A percentile compares a stretch with the other conserved stretches of the same genome.
These are phyloP conservation scores for Spea bombifrons DNA, from an alignment of 2,113 vertebrate species.

Conservation along the genomic window DNA sequence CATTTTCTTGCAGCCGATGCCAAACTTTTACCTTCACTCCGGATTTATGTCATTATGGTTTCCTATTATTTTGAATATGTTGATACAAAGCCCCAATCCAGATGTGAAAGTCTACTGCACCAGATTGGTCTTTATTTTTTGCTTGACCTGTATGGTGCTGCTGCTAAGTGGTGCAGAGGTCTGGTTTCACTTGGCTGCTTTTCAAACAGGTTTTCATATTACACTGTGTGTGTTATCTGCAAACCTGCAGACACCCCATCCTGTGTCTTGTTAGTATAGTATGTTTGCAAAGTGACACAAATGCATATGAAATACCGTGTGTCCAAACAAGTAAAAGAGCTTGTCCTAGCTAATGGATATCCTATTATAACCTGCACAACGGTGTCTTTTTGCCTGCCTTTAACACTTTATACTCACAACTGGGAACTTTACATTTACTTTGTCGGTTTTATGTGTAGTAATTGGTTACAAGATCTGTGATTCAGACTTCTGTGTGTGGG, in stretches of 20 bases:
- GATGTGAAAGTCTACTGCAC: slow-evolving; percentile 25
- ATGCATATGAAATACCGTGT: no score
- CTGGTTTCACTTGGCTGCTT: slow-evolving; percentile 29
- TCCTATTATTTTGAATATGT: slow-evolving; percentile 36
- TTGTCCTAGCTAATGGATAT: no score
- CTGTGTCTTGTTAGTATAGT: slow-evolving; percentile 14
- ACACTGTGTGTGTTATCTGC: slow-evolving; percentile 14
- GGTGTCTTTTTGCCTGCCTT: no score
- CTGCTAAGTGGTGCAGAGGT: slow-evolving; percentile 31
- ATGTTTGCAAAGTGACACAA: not conserved
- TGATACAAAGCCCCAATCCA: slow-evolving; percentile 24
- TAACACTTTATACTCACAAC: no score
- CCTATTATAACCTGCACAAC: no score
- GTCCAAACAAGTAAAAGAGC: no score
- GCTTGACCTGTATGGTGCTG: slow-evolving; percentile 9
- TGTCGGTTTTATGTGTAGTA: no score
- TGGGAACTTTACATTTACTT: no score
- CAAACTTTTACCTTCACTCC: slow-evolving; percentile 24
- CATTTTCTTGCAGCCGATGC: slow-evolving; percentile 26
- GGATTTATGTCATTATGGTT: slow-evolving; percentile 33
- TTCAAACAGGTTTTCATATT: slow-evolving; percentile 40
- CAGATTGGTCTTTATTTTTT: slow-evolving; percentile 25
- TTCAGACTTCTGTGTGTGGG: no score
- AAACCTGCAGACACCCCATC: slow-evolving; percentile 3
- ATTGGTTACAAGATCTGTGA: no score